These are phyloP conservation scores for Drosophila pseudotalamancana DNA, from an alignment of 2,888 invertebrate species.

Conservation along the genomic window DNA sequence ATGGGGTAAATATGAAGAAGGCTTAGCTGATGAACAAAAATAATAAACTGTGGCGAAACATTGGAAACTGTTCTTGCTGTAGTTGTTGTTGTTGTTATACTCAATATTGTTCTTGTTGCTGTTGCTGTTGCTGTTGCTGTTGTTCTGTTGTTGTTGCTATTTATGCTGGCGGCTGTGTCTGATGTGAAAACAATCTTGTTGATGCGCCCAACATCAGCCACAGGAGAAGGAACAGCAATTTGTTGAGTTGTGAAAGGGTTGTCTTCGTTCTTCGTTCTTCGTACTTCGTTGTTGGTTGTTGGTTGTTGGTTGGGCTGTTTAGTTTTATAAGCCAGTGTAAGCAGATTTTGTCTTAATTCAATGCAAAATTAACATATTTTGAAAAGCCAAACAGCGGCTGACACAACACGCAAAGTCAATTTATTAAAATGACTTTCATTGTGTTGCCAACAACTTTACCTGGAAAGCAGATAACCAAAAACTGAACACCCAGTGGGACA, in stretches of 20 bases:
- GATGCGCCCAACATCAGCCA: slow-evolving; percentile 38
- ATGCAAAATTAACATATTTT: slow-evolving; percentile 80
- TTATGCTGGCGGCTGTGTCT: slow-evolving; percentile 33
- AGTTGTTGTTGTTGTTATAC: slow-evolving; percentile 21
- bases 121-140: slow-evolving; percentile 4
- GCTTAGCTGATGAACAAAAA: slow-evolving; percentile 72
- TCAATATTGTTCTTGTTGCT: no score
- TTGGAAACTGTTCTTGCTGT: slow-evolving; percentile 25
- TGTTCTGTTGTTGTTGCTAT: slow-evolving; percentile 10
- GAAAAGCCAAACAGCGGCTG: slow-evolving; percentile 66
- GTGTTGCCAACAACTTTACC: slow-evolving; percentile 18
- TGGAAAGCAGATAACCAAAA: background rate
- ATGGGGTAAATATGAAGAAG: slow-evolving; percentile 29
- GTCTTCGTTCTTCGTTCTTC: no score
- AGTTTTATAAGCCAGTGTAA: slow-evolving; percentile 78
- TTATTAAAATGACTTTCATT: slow-evolving; percentile 45
- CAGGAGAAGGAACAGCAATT: slow-evolving; percentile 36
- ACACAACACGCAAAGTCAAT: slow-evolving; percentile 72
- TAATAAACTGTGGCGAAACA: slow-evolving; percentile 72
- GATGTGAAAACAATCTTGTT: slow-evolving; percentile 65
- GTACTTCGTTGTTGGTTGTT: no score
- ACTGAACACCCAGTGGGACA: background rate
- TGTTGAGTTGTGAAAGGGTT: slow-evolving; percentile 50
- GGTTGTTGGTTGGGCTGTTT: slow-evolving; percentile 39
- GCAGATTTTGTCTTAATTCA: slow-evolving; percentile 80